These are phyloP conservation scores for Spondyliosoma cantharus DNA, from an alignment of 2,797 vertebrate species.

Conservation along the genomic window DNA sequence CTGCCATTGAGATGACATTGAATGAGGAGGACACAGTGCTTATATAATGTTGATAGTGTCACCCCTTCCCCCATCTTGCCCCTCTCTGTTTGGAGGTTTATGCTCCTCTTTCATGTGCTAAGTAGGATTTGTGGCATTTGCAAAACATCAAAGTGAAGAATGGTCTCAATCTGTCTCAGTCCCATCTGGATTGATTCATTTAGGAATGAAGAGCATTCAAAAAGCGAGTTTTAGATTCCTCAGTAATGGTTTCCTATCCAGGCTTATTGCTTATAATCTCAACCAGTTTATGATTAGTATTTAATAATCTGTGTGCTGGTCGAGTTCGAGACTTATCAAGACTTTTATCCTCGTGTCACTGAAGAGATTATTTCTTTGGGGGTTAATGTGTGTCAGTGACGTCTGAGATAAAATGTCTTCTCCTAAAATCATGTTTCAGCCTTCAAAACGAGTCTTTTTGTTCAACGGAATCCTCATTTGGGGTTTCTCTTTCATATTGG, in stretches of 20 bases:
- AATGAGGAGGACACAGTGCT: slow-evolving; percentile 67
- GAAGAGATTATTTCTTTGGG: slow-evolving; percentile 7
- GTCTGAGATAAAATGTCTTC: slow-evolving; percentile 16
- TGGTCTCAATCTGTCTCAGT: slow-evolving; percentile 67
- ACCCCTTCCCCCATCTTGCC: slow-evolving; percentile 57
- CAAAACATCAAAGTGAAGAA: slow-evolving; percentile 76
- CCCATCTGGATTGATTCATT: slow-evolving; percentile 60
- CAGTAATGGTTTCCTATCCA: slow-evolving; percentile 26
- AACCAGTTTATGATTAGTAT: slow-evolving; percentile 19
- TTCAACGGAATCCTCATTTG: slow-evolving; percentile 29
- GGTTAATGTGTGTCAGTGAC: background rate
- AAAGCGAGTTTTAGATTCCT: slow-evolving; percentile 18
- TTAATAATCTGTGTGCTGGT: background rate
- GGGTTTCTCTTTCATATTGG: slow-evolving; percentile 45
- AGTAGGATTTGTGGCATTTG: slow-evolving; percentile 84
- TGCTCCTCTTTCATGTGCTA: slow-evolving; percentile 84
- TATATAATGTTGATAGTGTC: slow-evolving; percentile 77
- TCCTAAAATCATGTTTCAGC: background rate
- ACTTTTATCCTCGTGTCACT: slow-evolving; percentile 23
- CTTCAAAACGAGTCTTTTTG: slow-evolving; percentile 27
- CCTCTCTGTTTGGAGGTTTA: slow-evolving; percentile 71
- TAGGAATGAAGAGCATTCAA: slow-evolving; percentile 32
- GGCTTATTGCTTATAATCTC: slow-evolving; percentile 11
- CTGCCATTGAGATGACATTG: slow-evolving; percentile 70
- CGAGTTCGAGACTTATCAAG: slow-evolving; percentile 17